Conservation (phyloP, 2,113 vertebrate species). For the Aramus guarauna region DNA sequence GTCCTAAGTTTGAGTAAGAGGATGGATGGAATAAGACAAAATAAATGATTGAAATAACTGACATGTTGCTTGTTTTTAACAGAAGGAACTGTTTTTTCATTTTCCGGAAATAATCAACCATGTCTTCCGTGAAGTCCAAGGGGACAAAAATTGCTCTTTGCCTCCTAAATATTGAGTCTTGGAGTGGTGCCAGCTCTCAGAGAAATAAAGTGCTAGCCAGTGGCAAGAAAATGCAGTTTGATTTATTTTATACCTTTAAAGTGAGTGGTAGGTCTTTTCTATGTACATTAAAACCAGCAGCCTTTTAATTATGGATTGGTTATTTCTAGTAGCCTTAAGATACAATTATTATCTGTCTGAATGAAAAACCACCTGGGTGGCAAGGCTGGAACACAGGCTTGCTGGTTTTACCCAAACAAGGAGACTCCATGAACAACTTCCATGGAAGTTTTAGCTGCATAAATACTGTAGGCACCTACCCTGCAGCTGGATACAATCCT, state of each 20-base stretch:
- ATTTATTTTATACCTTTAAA: constrained; percentile 40
- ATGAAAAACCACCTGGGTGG: constrained; percentile 34
- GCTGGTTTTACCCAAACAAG: neutral
- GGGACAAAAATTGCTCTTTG: neutral
- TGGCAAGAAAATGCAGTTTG: constrained; percentile 48
- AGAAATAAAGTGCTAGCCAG: constrained; percentile 35
- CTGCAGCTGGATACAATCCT: neutral
- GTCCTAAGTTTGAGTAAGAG: neutral
- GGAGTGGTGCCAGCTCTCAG: constrained; percentile 1
- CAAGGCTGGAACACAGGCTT: neutral
- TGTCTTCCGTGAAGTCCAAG: neutral
- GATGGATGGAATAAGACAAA: neutral
- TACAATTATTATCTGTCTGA: neutral
- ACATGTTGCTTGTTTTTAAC: neutral
- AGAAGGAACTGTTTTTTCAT: neutral
- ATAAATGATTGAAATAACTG: neutral
- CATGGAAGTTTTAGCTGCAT: neutral
- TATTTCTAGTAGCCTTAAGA: constrained; percentile 38
- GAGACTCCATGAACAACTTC: neutral
- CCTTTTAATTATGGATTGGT: constrained; percentile 56
- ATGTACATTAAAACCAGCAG: constrained; percentile 25
- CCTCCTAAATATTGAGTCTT: neutral
- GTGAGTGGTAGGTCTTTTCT: neutral
- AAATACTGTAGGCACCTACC: neutral
- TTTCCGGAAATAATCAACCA: neutral